Percentiles rank a stretch among this genome's conserved stretches.
Evolutionary conservation across 2,797 vertebrate genomes (phyloP).

Genomic region (Lagocephalus sceleratus): DNA sequence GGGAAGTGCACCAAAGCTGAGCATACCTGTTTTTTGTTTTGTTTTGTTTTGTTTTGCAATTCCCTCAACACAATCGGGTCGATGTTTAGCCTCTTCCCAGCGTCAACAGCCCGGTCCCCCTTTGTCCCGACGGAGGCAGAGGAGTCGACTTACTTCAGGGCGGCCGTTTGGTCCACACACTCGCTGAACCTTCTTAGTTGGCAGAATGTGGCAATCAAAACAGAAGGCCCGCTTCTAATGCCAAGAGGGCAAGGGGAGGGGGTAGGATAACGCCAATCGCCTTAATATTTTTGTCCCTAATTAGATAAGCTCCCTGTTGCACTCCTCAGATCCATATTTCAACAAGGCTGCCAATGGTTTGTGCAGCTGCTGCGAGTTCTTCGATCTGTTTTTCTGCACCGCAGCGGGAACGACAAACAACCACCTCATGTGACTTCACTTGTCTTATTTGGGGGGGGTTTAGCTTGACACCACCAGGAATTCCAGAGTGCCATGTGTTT

Average conservation of each 20-base stretch:
- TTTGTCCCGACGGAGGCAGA: slow-evolving; percentile 60
- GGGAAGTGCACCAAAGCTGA: slow-evolving; percentile 32
- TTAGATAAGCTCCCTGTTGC: slow-evolving; percentile 72
- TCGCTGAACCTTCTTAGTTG: slow-evolving; percentile 51
- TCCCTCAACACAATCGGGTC: slow-evolving; percentile 7
- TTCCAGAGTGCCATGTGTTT: too few species aligned
- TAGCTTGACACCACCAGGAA: too few species aligned
- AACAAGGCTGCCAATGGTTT: slow-evolving; percentile 38
- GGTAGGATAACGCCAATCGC: slow-evolving; percentile 62
- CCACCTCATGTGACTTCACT: too few species aligned
- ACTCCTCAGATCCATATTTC: slow-evolving; percentile 68
- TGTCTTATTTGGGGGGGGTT: too few species aligned
- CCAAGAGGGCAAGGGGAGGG: slow-evolving; percentile 49
- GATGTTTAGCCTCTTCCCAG: slow-evolving; percentile 42
- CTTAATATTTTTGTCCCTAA: slow-evolving; percentile 71
- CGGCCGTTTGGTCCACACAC: neutral
- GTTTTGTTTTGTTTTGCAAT: too few species aligned
- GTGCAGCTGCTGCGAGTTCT: too few species aligned
- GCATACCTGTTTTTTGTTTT: slow-evolving; percentile 40
- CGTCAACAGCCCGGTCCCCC: slow-evolving; percentile 62
- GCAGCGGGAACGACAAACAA: too few species aligned
- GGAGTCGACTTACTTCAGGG: slow-evolving; percentile 51
- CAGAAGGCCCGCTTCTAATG: slow-evolving; percentile 65
- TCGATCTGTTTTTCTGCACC: too few species aligned
- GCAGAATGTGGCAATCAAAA: slow-evolving; percentile 59